These are phyloP conservation scores for Callinectes sapidus DNA, from an alignment of 2,888 invertebrate genomes.

Conservation along the genomic window DNA sequence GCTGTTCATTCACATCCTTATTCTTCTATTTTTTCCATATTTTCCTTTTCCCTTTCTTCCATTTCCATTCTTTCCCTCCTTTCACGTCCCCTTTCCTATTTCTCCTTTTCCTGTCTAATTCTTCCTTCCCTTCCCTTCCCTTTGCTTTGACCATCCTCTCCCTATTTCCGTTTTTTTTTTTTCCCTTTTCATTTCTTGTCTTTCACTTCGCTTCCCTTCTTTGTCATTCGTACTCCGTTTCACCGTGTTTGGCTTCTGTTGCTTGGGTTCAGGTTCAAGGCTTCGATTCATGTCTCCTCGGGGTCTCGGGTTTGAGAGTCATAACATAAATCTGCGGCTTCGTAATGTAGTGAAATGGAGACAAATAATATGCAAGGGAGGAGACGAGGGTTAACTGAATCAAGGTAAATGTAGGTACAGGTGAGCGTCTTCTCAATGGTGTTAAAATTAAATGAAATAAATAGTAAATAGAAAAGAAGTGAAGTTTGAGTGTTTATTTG, in stretches of 20 bases:
- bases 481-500: no score
- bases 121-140: background rate
- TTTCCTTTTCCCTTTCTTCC: background rate
- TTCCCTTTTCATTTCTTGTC: background rate
- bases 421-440: background rate
- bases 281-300: background rate
- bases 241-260: background rate
- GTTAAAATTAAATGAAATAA: background rate
- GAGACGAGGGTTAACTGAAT: background rate
- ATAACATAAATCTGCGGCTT: background rate
- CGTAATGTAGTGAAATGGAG: conserved; percentile 11
- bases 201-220: background rate
- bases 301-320: background rate
- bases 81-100: background rate
- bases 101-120: background rate
- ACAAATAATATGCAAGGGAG: background rate
- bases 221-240: background rate
- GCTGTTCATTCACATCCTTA: background rate
- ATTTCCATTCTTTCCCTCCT: background rate
- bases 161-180: background rate
- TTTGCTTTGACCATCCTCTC: background rate
- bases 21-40: background rate
- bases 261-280: background rate
- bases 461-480: background rate
- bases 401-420: background rate